phyloP scores from a whole-genome alignment of 2,888 invertebrate genomes.

The Coleophora deauratella region DNA sequence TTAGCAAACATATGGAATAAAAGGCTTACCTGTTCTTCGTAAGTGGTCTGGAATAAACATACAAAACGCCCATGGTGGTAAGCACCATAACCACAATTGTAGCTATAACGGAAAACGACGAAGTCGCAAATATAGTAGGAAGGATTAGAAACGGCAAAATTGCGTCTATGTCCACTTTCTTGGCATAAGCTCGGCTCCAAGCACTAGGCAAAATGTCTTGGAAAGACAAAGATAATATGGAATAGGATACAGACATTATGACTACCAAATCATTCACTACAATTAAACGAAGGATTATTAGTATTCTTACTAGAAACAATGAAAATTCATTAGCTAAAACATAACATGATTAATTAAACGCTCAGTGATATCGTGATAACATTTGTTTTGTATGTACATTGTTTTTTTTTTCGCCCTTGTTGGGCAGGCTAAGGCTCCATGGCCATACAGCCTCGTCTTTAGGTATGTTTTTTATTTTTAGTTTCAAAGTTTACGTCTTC shows the following conservation, averaged over 20 bases:
- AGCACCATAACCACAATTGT: conserved; percentile 54
- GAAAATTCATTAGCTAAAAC: too few species aligned
- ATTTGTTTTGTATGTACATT: too few species aligned
- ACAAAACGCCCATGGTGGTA: conserved; percentile 57
- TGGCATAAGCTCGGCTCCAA: conserved; percentile 32
- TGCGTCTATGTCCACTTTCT: conserved; percentile 50
- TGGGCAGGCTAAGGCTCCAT: too few species aligned
- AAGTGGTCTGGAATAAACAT: conserved; percentile 55
- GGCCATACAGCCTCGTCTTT: too few species aligned
- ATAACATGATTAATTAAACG: too few species aligned
- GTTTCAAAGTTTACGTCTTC: too few species aligned
- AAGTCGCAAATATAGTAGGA: conserved; percentile 45
- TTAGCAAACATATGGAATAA: too few species aligned
- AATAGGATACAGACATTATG: neutral
- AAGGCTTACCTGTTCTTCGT: conserved; percentile 53
- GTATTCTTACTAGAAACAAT: too few species aligned
- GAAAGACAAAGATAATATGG: conserved; percentile 76
- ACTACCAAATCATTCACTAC: neutral
- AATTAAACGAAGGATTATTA: too few species aligned
- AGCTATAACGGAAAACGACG: conserved; percentile 45
- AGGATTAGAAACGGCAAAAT: conserved; percentile 56
- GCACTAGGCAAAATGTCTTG: conserved; percentile 46
- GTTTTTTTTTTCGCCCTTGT: too few species aligned
- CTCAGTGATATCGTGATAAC: too few species aligned
- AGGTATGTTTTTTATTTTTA: too few species aligned